phyloP scores from a whole-genome alignment of 1,140 invertebrate species.

The Hestina assimilis region DNA sequence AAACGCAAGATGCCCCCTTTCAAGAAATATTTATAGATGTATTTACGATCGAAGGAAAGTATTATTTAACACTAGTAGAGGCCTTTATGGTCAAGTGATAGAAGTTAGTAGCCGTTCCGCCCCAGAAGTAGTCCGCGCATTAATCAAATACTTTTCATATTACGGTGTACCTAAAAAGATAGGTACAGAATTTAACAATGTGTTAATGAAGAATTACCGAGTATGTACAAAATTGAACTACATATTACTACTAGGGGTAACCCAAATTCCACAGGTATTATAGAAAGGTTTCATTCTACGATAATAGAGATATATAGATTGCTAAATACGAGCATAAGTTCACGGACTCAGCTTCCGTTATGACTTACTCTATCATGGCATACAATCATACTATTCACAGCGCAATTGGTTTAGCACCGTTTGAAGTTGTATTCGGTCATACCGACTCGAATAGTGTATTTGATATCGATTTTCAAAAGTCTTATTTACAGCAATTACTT shows the following conservation, averaged over 20 bases:
- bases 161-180: constrained; percentile 32
- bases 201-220: constrained; percentile 32
- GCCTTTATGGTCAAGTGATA: constrained; percentile 32
- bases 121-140: constrained; percentile 31
- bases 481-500: constrained; percentile 34
- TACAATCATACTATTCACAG: constrained; percentile 40
- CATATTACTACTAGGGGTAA: constrained; percentile 43
- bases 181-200: constrained; percentile 42
- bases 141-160: constrained; percentile 36
- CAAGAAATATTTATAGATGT: not conserved
- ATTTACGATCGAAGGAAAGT: not conserved
- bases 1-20: not conserved
- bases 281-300: constrained; percentile 42
- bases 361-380: constrained; percentile 35
- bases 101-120: constrained; percentile 28
- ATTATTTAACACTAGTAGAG: not conserved
- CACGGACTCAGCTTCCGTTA: constrained; percentile 16
- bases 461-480: constrained; percentile 24
- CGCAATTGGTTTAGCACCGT: no score
- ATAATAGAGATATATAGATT: no score
- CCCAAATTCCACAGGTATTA: constrained; percentile 45
- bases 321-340: no score
- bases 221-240: constrained; percentile 38
- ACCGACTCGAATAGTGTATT: constrained; percentile 28
- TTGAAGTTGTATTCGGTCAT: constrained; percentile 42